Conservation (phyloP, 2,888 invertebrate species). For the Meandrusa payeni region DNA sequence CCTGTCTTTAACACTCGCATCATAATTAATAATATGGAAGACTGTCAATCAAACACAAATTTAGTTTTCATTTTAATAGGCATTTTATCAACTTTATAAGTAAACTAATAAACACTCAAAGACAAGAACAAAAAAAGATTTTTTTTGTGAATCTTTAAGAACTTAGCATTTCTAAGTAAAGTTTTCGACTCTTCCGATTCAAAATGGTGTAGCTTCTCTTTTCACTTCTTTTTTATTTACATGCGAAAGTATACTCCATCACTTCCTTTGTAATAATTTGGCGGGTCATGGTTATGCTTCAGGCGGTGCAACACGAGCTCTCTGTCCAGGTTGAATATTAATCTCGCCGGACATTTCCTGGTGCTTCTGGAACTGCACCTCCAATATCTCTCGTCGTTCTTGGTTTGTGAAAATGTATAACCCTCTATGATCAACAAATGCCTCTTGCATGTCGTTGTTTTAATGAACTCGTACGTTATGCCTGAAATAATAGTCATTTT, state of each 20-base stretch:
- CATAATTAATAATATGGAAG: no score
- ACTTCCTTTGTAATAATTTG: conserved; percentile 28
- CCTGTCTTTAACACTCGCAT: no score
- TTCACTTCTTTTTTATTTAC: no score
- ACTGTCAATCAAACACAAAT: no score
- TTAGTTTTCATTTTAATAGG: no score
- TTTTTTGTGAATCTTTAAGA: no score
- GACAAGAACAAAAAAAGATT: no score
- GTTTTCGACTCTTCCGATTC: no score
- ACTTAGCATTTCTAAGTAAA: no score
- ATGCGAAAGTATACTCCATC: conserved; percentile 24
- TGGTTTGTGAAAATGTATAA: conserved; percentile 27
- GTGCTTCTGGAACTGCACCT: conserved; percentile 28
- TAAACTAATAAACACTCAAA: no score
- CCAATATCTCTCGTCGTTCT: conserved; percentile 29
- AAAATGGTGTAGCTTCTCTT: no score
- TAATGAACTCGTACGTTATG: conserved; percentile 24
- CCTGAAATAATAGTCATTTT: conserved; percentile 2
- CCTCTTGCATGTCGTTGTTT: conserved; percentile 26
- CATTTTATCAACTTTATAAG: no score
- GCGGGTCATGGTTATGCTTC: conserved; percentile 43
- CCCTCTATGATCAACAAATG: conserved; percentile 32
- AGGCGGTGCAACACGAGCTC: conserved; percentile 35
- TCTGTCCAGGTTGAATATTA: conserved; percentile 30
- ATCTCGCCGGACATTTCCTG: conserved; percentile 27